Percentiles rank a stretch among this genome's conserved stretches.
Conservation (phyloP, 2,888 invertebrate species). For the Acleris cristana region DNA sequence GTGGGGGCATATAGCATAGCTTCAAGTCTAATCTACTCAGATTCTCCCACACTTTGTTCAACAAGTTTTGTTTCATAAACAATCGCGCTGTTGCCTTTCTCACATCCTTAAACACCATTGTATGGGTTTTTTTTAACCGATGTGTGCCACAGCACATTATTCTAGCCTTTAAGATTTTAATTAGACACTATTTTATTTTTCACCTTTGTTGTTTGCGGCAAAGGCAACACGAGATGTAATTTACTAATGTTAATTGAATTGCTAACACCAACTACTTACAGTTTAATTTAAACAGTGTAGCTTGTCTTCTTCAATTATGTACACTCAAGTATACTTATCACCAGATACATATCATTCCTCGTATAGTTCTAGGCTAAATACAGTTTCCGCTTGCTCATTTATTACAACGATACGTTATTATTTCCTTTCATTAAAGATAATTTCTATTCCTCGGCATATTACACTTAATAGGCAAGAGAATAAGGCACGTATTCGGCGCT, state of each 20-base stretch:
- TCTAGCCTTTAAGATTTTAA: constrained; percentile 1
- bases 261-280: background rate
- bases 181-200: background rate
- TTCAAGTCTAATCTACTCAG: constrained; percentile 10
- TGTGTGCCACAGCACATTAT: constrained; percentile 39
- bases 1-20: background rate
- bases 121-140: constrained; percentile 49
- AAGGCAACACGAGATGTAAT: background rate
- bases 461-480: constrained; percentile 11
- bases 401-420: constrained; percentile 29
- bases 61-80: constrained; percentile 51
- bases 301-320: background rate
- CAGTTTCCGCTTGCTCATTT: constrained; percentile 32
- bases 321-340: background rate
- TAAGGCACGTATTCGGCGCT: constrained; percentile 8
- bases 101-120: constrained; percentile 58
- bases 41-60: constrained; percentile 36
- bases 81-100: constrained; percentile 53
- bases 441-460: constrained; percentile 8
- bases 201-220: too few relatives aligned
- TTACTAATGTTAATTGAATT: background rate
- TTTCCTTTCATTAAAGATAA: constrained; percentile 35
- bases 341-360: background rate
- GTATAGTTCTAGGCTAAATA: constrained; percentile 12
- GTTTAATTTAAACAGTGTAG: too few relatives aligned